Conservation (phyloP, 1,140 invertebrate genomes). For the Neuroterus valhalla region DNA sequence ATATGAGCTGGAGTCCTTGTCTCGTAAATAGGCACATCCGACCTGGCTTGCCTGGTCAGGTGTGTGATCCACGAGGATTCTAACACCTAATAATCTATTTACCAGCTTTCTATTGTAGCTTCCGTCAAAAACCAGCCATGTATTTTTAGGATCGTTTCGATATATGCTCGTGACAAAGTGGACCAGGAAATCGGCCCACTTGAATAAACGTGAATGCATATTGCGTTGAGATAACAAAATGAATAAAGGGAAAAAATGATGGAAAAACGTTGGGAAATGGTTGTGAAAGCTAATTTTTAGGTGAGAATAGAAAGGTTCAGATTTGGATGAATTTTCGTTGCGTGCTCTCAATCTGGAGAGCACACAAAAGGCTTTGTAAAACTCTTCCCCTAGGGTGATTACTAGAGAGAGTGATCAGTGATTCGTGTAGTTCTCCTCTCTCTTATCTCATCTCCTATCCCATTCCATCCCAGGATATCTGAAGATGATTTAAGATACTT, state of each 20-base stretch:
- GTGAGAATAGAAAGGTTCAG: too few relatives aligned
- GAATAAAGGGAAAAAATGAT: neutral
- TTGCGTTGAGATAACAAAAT: slow-evolving; percentile 24
- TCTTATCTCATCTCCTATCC: too few relatives aligned
- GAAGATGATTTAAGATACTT: too few relatives aligned
- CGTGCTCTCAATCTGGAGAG: too few relatives aligned
- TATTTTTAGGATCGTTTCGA: slow-evolving; percentile 50
- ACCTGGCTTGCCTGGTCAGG: neutral
- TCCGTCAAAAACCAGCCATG: slow-evolving; percentile 40
- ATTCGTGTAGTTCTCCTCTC: too few relatives aligned
- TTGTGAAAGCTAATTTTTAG: neutral
- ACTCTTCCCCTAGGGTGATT: too few relatives aligned
- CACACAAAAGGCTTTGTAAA: too few relatives aligned
- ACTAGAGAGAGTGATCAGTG: too few relatives aligned
- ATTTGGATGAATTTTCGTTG: too few relatives aligned
- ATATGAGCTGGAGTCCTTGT: slow-evolving; percentile 33
- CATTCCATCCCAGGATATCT: too few relatives aligned
- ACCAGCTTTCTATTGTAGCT: slow-evolving; percentile 46
- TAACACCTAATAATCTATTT: slow-evolving; percentile 57
- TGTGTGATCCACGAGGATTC: slow-evolving; percentile 36
- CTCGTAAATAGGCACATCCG: slow-evolving; percentile 44
- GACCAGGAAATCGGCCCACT: slow-evolving; percentile 20
- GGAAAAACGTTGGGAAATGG: neutral
- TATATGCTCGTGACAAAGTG: slow-evolving; percentile 4
- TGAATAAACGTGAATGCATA: neutral